These are phyloP conservation scores for Diorhabda elongata DNA, from an alignment of 1,140 invertebrate species.

Conservation along the genomic window DNA sequence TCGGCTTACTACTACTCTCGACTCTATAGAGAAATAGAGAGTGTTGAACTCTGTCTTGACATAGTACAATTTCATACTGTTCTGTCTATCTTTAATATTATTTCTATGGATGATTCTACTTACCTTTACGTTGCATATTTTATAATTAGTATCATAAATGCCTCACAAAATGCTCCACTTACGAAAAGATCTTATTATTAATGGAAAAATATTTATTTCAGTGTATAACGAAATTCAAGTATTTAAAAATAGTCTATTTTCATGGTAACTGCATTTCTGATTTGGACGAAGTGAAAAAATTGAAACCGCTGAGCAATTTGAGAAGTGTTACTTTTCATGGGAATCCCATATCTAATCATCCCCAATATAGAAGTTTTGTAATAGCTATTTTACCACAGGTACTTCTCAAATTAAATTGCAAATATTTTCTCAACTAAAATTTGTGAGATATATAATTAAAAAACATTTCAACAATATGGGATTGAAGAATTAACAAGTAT, in stretches of 20 bases:
- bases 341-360: slow-evolving; percentile 51
- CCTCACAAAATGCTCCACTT: too few species aligned
- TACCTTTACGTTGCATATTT: too few species aligned
- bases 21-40: too few species aligned
- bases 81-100: too few species aligned
- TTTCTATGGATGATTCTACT: too few species aligned
- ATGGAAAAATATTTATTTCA: slow-evolving; percentile 15
- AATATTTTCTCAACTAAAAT: not conserved
- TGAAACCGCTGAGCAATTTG: slow-evolving; percentile 47
- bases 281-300: slow-evolving; percentile 46
- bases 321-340: slow-evolving; percentile 53
- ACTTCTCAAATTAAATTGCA: not conserved
- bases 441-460: not conserved
- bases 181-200: too few species aligned
- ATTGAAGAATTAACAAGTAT: too few species aligned
- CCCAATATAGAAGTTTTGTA: slow-evolving; percentile 49
- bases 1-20: too few species aligned
- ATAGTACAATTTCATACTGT: too few species aligned
- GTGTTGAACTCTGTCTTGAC: too few species aligned
- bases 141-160: too few species aligned
- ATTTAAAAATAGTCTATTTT: slow-evolving; percentile 48
- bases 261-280: slow-evolving; percentile 53
- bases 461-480: too few species aligned
- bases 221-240: slow-evolving; percentile 41
- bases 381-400: slow-evolving; percentile 52